Base-by-base conservation (phyloP, 2,113 vertebrate genomes). In the Rhinichthys klamathensis region DNA sequence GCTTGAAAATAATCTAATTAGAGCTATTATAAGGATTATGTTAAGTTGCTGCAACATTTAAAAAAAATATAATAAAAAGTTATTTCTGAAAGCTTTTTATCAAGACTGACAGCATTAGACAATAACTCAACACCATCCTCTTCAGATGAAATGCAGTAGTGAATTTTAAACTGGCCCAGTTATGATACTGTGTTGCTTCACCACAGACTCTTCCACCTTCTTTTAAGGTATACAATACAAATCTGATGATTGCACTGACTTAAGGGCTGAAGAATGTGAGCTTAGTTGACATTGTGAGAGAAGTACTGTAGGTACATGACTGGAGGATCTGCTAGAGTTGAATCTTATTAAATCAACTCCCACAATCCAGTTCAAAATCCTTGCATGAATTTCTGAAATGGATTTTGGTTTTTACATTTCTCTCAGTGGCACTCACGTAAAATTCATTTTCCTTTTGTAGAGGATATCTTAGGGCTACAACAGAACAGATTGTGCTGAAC, bases 391-490 rank as follows among this genome's bases (percentile, higher is more conserved):
- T 80, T 67, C 32, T 80, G n/a, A 73, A 82, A 82, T 80, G 32
- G 70, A 69, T 70, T 77, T 84, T 87, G 54, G 70, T 38, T 32
- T 74, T 46, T 81, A 23, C 11, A 89, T 87, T 90, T 56, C 35
- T 5, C 76, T 65, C 6, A 67, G 63, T 74, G 84, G 83, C 58
- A 86, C 44, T 82, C 32, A 69, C 6, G 2, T 84, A 54, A 84
- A 84, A 75, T 49, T 85, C 86, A 3, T 85, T 85, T 49, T 85
- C 86, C 18, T 86, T 85, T 84, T 90, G 88, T 88, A 54, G 63
- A 86, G 83, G 76, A 73, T 92, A 81, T 84, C 72, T 90, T 87
- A n/a, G 67, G 81, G 83, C 87, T 88, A 86, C 67, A n/a, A 38
- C 69, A 63, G 60, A 80, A 88, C 32, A 83, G 87, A 60, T 73